These are phyloP conservation scores for Zophobas atratus DNA, from an alignment of 1,140 invertebrate genomes.

Conservation along the genomic window DNA sequence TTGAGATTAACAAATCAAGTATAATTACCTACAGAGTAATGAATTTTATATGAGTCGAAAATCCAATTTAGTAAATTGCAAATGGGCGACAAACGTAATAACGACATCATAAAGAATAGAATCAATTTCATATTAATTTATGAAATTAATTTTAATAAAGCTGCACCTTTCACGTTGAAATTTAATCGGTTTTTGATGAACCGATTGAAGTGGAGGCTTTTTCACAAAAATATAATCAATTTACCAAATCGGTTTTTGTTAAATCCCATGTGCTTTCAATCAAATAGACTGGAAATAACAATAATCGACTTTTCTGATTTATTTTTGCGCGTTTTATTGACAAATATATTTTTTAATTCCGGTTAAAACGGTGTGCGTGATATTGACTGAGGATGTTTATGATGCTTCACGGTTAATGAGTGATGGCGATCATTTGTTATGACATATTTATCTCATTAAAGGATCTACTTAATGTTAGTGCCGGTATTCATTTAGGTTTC, in stretches of 20 bases:
- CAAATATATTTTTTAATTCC: neutral
- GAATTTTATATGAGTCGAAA: neutral
- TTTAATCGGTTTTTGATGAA: conserved; percentile 9
- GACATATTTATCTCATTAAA: conserved; percentile 20
- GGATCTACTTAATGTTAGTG: conserved; percentile 3
- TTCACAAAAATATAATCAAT: conserved; percentile 9
- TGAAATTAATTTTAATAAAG: conserved; percentile 8
- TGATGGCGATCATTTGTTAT: conserved; percentile 7
- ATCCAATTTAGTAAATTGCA: neutral
- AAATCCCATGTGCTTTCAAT: conserved; percentile 6
- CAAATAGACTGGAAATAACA: conserved; percentile 7
- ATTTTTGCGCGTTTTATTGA: conserved; percentile 16
- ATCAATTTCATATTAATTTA: conserved; percentile 8
- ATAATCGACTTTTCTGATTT: conserved; percentile 5
- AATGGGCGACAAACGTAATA: neutral
- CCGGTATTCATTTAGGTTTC: conserved; percentile 10
- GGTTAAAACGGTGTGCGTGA: neutral
- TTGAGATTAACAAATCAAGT: neutral
- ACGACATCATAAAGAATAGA: neutral
- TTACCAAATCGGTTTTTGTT: conserved; percentile 4
- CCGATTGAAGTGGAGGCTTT: conserved; percentile 10
- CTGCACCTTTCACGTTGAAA: conserved; percentile 3
- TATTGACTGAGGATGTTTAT: neutral
- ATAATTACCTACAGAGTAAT: neutral
- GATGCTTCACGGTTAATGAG: neutral